Conservation (phyloP, 2,888 invertebrate species). For the Geophilus truncorum region DNA sequence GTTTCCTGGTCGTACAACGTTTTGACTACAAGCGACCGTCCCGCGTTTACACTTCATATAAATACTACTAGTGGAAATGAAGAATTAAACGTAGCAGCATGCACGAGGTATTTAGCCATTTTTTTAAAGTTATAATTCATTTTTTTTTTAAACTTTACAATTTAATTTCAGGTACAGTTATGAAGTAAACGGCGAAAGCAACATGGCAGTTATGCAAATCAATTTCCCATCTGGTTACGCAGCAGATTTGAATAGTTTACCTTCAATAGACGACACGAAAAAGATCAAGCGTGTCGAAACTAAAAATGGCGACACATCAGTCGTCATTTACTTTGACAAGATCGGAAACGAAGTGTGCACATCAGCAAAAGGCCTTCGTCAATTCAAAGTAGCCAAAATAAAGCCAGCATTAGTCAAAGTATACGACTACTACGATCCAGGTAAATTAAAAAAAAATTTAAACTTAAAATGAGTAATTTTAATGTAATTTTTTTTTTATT, state of each 20-base stretch:
- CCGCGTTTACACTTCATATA: constrained; percentile 38
- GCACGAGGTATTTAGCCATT: constrained; percentile 36
- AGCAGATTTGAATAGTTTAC: constrained; percentile 64
- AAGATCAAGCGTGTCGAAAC: constrained; percentile 63
- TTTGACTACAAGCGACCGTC: constrained; percentile 33
- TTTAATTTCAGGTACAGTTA: constrained; percentile 42
- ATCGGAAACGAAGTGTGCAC: constrained; percentile 29
- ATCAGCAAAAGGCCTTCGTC: constrained; percentile 59
- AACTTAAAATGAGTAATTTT: background rate
- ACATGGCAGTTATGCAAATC: constrained; percentile 86
- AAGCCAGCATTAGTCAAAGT: constrained; percentile 78
- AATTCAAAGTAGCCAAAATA: constrained; percentile 76
- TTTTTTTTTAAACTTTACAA: too few relatives aligned
- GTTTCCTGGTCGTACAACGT: constrained; percentile 40
- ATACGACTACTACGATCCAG: constrained; percentile 86
- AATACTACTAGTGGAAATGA: constrained; percentile 37
- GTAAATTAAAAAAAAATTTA: constrained; percentile 56
- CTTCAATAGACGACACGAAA: constrained; percentile 40
- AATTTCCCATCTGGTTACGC: constrained; percentile 83
- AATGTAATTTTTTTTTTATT: background rate
- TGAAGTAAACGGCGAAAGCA: constrained; percentile 54
- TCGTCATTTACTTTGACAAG: constrained; percentile 68
- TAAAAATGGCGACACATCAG: constrained; percentile 60
- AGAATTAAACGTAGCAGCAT: constrained; percentile 39
- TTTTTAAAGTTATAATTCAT: background rate